Conservation (phyloP, 2,888 invertebrate species). For the Phyllotreta cruciferae region DNA sequence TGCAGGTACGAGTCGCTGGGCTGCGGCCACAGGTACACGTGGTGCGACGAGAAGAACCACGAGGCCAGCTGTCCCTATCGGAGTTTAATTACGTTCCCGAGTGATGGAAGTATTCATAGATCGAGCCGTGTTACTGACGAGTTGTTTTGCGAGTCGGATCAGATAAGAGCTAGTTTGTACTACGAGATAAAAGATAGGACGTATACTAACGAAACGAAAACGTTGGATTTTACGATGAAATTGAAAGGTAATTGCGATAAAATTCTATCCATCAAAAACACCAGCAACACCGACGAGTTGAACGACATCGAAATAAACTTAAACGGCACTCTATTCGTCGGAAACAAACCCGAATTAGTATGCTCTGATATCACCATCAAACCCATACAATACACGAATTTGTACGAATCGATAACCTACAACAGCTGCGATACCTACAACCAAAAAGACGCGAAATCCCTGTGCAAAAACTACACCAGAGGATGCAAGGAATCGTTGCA, state of each 20-base stretch:
- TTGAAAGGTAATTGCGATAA: constrained; percentile 40
- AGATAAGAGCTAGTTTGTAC: constrained; percentile 25
- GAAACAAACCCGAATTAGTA: constrained; percentile 33
- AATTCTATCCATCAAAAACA: constrained; percentile 21
- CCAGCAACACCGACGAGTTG: background rate
- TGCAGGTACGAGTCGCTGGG: constrained; percentile 46
- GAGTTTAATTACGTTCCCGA: constrained; percentile 1
- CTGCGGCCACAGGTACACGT: constrained; percentile 45
- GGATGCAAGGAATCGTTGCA: constrained; percentile 47
- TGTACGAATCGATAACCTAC: constrained; percentile 35
- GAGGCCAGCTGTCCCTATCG: constrained; percentile 47
- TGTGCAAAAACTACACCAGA: constrained; percentile 47
- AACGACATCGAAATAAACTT: constrained; percentile 35
- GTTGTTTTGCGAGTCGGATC: constrained; percentile 24
- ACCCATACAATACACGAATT: constrained; percentile 28
- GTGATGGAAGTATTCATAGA: background rate
- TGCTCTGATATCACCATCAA: constrained; percentile 36
- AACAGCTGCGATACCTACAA: constrained; percentile 37
- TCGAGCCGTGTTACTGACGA: background rate
- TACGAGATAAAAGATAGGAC: constrained; percentile 39
- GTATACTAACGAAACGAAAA: constrained; percentile 27
- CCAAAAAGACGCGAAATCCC: constrained; percentile 39
- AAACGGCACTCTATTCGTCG: constrained; percentile 38
- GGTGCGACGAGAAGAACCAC: constrained; percentile 46
- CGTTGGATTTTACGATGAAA: constrained; percentile 35